phyloP scores from a whole-genome alignment of 2,113 vertebrate genomes.

The Tyto alba region DNA sequence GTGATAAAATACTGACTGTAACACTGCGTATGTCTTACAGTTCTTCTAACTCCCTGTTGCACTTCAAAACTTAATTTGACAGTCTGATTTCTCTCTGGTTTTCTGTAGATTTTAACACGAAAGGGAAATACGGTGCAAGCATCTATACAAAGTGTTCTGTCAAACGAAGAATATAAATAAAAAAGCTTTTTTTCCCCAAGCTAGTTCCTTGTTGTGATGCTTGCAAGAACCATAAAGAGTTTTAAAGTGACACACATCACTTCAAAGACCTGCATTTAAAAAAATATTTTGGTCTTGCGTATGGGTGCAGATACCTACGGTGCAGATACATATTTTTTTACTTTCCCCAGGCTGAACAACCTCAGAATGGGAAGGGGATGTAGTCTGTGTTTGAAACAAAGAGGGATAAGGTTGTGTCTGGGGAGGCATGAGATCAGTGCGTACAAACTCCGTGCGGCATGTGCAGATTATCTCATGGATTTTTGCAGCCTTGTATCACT shows the following conservation, averaged over 20 bases:
- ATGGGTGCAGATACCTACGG: background rate
- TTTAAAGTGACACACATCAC: background rate
- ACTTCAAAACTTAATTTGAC: background rate
- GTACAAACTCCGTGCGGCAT: rapidly evolving
- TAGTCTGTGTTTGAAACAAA: background rate
- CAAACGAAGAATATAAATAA: background rate
- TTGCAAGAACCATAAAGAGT: background rate
- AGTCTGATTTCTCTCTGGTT: background rate
- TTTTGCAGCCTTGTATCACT: background rate
- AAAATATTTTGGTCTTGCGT: background rate
- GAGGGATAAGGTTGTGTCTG: background rate
- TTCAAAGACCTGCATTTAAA: background rate
- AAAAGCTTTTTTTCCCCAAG: background rate
- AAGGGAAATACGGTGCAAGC: background rate
- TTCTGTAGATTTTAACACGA: background rate
- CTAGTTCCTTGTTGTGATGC: background rate
- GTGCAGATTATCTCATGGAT: background rate
- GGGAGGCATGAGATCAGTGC: background rate
- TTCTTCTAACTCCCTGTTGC: background rate
- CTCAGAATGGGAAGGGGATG: background rate
- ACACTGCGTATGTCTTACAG: background rate
- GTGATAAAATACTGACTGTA: background rate
- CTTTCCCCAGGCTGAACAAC: background rate
- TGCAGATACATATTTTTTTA: background rate
- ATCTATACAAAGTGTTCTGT: background rate